Evolutionary conservation across 1,140 invertebrate genomes (phyloP), one percentile per base, ranked within the genome.

Genomic region (Cotesia typhae): DNA sequence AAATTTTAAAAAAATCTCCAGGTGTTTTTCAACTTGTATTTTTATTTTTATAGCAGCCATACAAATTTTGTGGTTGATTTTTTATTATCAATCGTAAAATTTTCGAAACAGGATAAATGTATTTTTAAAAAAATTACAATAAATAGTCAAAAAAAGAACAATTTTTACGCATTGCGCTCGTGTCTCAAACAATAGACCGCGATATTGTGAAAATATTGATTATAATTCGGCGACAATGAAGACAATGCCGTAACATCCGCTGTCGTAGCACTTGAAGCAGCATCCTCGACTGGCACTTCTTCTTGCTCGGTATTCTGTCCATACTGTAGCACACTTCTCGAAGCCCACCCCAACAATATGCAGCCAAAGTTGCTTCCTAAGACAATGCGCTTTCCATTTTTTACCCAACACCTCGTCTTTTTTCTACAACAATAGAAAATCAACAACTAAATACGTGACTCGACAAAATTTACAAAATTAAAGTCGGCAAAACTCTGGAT

Each of bases 161-260:
- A 59, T 59, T 55, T 52, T 36, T 67, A 6, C 4, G 51, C 37
- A 75, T 65, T 77, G 79, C 77, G 82, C 79, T 82, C 83, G 83
- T 85, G 83, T 81, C 81, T 73, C 75, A 74, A 79, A 87, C 84
- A 87, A 87, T 86, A 76, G 77, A 78, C 75, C 79, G 84, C n/a
- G 51, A 67, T 87, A 87, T 87, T 87, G 84, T 87, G 84, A 86
- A 86, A 86, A 87, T 87, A 87, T 87, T 86, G 84, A 87, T 87
- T 86, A 81, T 77, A 79, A 85, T 84, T 85, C 82, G 75, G 79
- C 80, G 83, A 85, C 84, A 87, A 85, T 86, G 79, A 81, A 70
- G 71, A 87, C 85, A 85, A 86, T 85, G 81, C 52, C 57, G 67
- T 77, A 70, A 71, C 77, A 74, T 76, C 80, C 75, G 78, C 80